Base-by-base conservation (phyloP, 2,888 invertebrate genomes). In the Ischnura elegans region DNA sequence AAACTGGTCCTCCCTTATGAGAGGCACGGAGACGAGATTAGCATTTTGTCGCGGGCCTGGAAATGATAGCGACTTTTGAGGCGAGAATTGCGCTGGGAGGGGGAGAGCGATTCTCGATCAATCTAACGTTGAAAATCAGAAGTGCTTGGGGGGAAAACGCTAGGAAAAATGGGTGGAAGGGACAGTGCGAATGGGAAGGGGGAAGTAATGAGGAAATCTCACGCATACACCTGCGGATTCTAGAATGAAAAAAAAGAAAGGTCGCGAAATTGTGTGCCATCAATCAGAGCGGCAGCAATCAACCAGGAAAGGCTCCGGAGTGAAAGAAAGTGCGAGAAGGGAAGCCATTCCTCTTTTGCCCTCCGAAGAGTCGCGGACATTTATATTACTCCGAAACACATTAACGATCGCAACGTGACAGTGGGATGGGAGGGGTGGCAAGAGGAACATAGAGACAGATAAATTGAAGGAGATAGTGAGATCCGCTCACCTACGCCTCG, bases 351-450 rank as follows among this genome's bases (percentile, higher is more conserved):
- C 45, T 86, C 86, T 46, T n/a, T 86, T 46, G n/a, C 86, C 36
- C 13, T 46, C 45, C 10, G 86, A 43, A 19, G 51, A 51, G 51
- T 16, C 85, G 45, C 21, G 25, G 46, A 25, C 86, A 86, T 86
- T 86, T 46, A n/a, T 86, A 86, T 86, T 86, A 25, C 16, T 46
- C 25, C 46, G 45, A 46, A 86, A 86, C 86, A 86, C 45, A 86
- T 86, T 45, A 86, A 86, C 86, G 86, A 45, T 45, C 8, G 45
- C 25, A 19, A 46, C 3, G 45, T 21, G 85, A 36, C 0, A 21
- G 86, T 6, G 85, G 46, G 45, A 21, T 2, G 43, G 4, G 86
- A 46, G 36, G 13, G 8, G 86, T 42, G 8, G 43, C 4, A 61
- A 76, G 36, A 36, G 45, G 16, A 45, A 5, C 5, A 42, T 21